Evolutionary conservation across 2,888 invertebrate genomes (phyloP), one percentile per base, ranked within the genome.

Genomic region (Yponomeuta malinellus): DNA sequence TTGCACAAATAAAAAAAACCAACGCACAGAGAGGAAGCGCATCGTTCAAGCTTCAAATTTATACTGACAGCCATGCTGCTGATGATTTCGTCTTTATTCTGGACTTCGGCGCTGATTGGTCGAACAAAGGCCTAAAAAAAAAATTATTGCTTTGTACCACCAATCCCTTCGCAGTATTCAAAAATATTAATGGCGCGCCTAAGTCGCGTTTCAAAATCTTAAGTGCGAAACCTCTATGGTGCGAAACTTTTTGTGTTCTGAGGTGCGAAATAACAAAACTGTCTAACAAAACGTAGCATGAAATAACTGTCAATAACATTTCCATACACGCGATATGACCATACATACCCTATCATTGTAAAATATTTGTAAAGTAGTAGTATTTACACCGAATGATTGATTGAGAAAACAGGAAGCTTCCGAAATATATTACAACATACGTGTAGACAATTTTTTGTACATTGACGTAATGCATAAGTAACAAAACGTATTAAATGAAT

Each of bases 11-110:
- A 92, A 90, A 91, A 93, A 92, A 93, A 90, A 88, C 89, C 93
- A 92, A 92, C 89, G 86, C 93, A 93, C 94, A 94, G 95, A 95
- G 95, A 96, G 96, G 96, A 95, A 95, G 94, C 94, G 94, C 96
- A 96, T 96, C 94, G 93, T 95, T 91, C 94, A 94, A 95, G 94
- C 94, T 95, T 96, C 96, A 96, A 96, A 97, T 98, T 96, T 98
- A 98, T 98, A 98, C 97, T 98, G 97, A 96, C 97, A 96, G 96
- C 97, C 96, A 97, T 97, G 95, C 96, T 96, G 96, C 94, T 94
- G 94, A 94, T 94, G 95, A 95, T 94, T 94, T 95, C 94, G 95
- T 95, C 95, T 96, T 96, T 96, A 95, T 95, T 94, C 94, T 94
- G 93, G 93, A 92, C 93, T 93, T 93, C 92, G 81, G 80, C 88